A percentile compares a stretch with the other conserved stretches of the same genome.
These are phyloP conservation scores for Drosophila nigritarsus DNA, from an alignment of 2,888 invertebrate species.

Conservation along the genomic window DNA sequence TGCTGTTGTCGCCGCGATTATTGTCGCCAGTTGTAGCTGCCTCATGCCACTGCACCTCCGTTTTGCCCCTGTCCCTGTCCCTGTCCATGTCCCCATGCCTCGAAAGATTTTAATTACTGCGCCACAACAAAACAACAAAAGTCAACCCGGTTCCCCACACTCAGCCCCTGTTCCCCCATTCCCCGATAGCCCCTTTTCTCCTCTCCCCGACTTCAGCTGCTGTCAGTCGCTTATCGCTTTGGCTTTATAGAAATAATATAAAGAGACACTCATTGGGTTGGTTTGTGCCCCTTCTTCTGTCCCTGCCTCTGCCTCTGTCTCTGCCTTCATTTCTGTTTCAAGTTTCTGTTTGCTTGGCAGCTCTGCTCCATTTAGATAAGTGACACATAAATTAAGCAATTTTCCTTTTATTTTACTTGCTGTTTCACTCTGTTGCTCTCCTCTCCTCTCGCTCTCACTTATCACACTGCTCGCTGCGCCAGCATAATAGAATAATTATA, in stretches of 20 bases:
- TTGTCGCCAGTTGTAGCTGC: slow-evolving; percentile 58
- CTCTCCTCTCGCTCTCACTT: neutral
- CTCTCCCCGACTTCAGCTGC: slow-evolving; percentile 18
- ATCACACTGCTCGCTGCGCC: slow-evolving; percentile 7
- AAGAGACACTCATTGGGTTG: slow-evolving; percentile 67
- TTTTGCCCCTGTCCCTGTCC: neutral
- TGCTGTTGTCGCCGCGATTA: slow-evolving; percentile 68
- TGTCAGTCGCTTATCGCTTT: slow-evolving; percentile 68
- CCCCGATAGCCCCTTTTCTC: neutral
- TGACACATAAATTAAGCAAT: slow-evolving; percentile 80
- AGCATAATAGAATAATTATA: slow-evolving; percentile 71
- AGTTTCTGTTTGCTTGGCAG: slow-evolving; percentile 41
- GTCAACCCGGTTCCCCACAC: slow-evolving; percentile 26
- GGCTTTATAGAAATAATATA: slow-evolving; percentile 69
- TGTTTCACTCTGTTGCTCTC: slow-evolving; percentile 18
- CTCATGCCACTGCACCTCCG: neutral
- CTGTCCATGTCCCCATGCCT: neutral
- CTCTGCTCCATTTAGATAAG: slow-evolving; percentile 80
- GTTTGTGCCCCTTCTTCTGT: neutral
- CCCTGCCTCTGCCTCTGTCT: neutral
- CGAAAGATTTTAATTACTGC: slow-evolving; percentile 66
- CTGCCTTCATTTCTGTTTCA: slow-evolving; percentile 17
- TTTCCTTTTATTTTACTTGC: slow-evolving; percentile 66
- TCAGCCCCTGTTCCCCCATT: neutral
- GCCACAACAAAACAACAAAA: slow-evolving; percentile 63